Evolutionary conservation across 2,888 invertebrate species (phyloP).

Genomic region (Phyllotreta cruciferae): DNA sequence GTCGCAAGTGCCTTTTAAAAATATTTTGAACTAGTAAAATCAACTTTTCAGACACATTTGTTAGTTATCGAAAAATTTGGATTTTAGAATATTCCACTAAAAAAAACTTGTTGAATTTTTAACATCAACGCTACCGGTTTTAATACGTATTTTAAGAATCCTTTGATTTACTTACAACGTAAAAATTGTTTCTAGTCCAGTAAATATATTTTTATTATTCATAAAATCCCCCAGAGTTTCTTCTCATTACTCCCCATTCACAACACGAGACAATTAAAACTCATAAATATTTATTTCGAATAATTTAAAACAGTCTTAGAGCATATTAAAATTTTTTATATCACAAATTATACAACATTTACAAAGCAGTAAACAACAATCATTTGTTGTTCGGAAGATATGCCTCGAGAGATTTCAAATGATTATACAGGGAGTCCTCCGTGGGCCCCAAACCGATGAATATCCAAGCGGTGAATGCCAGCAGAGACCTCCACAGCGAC

Average conservation of each 20-base stretch:
- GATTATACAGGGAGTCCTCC: slow-evolving; percentile 62
- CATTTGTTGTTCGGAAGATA: slow-evolving; percentile 52
- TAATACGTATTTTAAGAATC: slow-evolving; percentile 25
- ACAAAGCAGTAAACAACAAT: slow-evolving; percentile 28
- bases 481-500: slow-evolving; percentile 67
- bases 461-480: slow-evolving; percentile 66
- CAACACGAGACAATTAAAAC: neutral
- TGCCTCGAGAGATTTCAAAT: slow-evolving; percentile 59
- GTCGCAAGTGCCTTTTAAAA: no score
- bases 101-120: slow-evolving; percentile 8
- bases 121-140: no score
- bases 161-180: slow-evolving; percentile 36
- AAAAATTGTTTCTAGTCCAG: slow-evolving; percentile 50
- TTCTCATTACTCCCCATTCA: neutral
- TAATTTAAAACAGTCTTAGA: slow-evolving; percentile 32
- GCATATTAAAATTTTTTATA: slow-evolving; percentile 14
- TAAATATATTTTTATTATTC: slow-evolving; percentile 37
- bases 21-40: neutral
- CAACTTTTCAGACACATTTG: no score
- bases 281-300: slow-evolving; percentile 26
- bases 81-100: neutral
- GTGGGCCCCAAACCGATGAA: slow-evolving; percentile 66
- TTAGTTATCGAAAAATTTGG: neutral
- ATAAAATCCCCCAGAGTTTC: neutral
- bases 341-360: slow-evolving; percentile 29